These are phyloP conservation scores for Linepithema humile DNA, from an alignment of 1,140 invertebrate genomes.

Conservation along the genomic window DNA sequence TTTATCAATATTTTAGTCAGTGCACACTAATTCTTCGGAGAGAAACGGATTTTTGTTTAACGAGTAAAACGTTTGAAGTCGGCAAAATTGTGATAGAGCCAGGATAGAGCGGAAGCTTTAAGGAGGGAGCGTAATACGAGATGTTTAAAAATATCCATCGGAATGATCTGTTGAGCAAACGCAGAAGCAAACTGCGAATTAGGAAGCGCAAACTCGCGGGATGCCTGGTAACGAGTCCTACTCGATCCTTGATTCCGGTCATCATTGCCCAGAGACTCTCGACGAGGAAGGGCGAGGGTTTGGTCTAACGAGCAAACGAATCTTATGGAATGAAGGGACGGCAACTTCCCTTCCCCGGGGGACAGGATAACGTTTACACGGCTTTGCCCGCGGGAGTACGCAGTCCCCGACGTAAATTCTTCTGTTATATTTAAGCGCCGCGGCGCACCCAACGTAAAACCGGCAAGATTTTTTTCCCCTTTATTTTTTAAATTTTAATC, in stretches of 20 bases:
- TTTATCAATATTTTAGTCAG: background rate
- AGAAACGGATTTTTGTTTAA: background rate
- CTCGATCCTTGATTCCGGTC: constrained; percentile 29
- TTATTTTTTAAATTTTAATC: constrained; percentile 40
- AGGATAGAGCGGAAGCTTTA: background rate
- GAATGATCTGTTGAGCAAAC: constrained; percentile 31
- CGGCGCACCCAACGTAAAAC: constrained; percentile 26
- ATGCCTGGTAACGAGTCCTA: constrained; percentile 33
- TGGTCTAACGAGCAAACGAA: constrained; percentile 57
- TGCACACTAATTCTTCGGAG: background rate
- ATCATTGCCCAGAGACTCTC: background rate
- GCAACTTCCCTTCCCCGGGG: background rate
- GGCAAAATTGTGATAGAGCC: background rate
- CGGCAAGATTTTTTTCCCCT: background rate
- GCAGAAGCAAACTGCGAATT: constrained; percentile 35
- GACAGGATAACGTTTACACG: constrained; percentile 52
- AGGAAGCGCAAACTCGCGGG: constrained; percentile 43
- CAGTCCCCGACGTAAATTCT: constrained; percentile 46
- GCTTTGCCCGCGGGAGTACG: constrained; percentile 4
- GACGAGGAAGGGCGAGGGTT: constrained; percentile 14
- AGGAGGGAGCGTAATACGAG: too few relatives aligned
- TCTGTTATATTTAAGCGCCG: constrained; percentile 46
- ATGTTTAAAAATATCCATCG: constrained; percentile 42
- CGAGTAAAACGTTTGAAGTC: constrained; percentile 14
- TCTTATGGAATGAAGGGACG: constrained; percentile 36